These are phyloP conservation scores for Drosophila kurseongensis DNA, from an alignment of 1,140 invertebrate genomes.

Conservation along the genomic window DNA sequence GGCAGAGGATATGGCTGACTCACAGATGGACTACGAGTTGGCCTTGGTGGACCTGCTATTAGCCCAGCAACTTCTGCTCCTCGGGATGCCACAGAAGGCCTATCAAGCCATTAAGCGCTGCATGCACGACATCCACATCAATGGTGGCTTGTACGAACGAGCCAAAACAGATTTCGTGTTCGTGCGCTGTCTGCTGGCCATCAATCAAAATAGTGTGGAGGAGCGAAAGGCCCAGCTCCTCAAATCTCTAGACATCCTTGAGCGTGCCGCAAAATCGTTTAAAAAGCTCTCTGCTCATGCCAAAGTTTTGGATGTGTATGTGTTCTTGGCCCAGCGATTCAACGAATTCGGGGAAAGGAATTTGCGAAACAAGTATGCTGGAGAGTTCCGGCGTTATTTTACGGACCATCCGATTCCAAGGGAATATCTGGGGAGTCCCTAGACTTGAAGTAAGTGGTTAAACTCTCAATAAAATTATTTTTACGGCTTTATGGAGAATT, in stretches of 20 bases:
- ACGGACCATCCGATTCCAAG: slow-evolving; percentile 86
- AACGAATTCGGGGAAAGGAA: slow-evolving; percentile 88
- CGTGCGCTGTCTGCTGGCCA: slow-evolving; percentile 89
- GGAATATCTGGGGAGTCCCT: slow-evolving; percentile 76
- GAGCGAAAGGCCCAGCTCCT: slow-evolving; percentile 86
- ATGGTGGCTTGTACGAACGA: slow-evolving; percentile 92
- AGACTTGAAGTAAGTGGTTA: slow-evolving; percentile 7
- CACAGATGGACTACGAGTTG: slow-evolving; percentile 91
- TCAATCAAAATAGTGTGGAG: slow-evolving; percentile 84
- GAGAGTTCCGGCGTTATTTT: slow-evolving; percentile 89
- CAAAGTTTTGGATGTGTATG: slow-evolving; percentile 88
- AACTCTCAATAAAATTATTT: slow-evolving; percentile 26
- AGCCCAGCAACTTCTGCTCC: slow-evolving; percentile 90
- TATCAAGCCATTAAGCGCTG: slow-evolving; percentile 89
- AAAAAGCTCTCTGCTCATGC: slow-evolving; percentile 90
- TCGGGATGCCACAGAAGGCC: slow-evolving; percentile 91
- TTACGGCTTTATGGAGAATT: too few species aligned
- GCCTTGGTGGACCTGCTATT: slow-evolving; percentile 91
- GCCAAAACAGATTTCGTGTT: slow-evolving; percentile 86
- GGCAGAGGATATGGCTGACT: slow-evolving; percentile 88
- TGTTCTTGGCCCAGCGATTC: slow-evolving; percentile 88
- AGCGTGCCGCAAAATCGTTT: slow-evolving; percentile 89
- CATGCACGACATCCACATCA: slow-evolving; percentile 90
- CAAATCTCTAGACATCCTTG: slow-evolving; percentile 88
- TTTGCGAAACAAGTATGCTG: slow-evolving; percentile 90